Evolutionary conservation across 2,888 invertebrate genomes (phyloP).

Genomic region (Drosophila macrospina): DNA sequence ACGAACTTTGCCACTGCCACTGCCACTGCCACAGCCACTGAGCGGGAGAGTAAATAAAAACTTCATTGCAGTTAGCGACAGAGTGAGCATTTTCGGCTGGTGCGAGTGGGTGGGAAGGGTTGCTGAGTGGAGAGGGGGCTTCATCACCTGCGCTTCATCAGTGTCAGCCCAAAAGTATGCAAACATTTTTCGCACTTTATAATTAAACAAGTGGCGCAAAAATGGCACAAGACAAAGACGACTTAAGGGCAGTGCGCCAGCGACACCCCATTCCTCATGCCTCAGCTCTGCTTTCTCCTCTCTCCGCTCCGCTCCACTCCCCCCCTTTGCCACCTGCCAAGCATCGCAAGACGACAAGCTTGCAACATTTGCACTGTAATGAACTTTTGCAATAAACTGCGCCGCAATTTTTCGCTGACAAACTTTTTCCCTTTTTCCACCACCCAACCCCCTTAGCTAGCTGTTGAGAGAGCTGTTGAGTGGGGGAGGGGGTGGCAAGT

Average conservation of each 20-base stretch:
- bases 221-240: slow-evolving; percentile 62
- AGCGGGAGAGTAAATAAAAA: slow-evolving; percentile 55
- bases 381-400: slow-evolving; percentile 81
- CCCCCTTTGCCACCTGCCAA: background rate
- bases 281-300: background rate
- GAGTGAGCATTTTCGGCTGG: slow-evolving; percentile 19
- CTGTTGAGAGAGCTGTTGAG: background rate
- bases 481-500: background rate
- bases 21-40: slow-evolving; percentile 15
- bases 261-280: background rate
- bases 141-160: slow-evolving; percentile 78
- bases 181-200: slow-evolving; percentile 81
- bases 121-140: background rate
- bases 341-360: slow-evolving; percentile 42
- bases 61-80: slow-evolving; percentile 36
- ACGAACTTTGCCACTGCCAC: slow-evolving; percentile 67
- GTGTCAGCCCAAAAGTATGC: slow-evolving; percentile 78
- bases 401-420: slow-evolving; percentile 80
- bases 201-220: slow-evolving; percentile 73
- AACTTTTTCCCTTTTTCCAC: slow-evolving; percentile 57
- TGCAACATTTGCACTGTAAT: slow-evolving; percentile 80
- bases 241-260: slow-evolving; percentile 48
- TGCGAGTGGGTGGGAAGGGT: background rate
- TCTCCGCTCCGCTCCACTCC: background rate
- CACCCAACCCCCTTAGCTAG: background rate